Conservation (phyloP, 1,140 invertebrate genomes). For the Heliconius hewitsoni region DNA sequence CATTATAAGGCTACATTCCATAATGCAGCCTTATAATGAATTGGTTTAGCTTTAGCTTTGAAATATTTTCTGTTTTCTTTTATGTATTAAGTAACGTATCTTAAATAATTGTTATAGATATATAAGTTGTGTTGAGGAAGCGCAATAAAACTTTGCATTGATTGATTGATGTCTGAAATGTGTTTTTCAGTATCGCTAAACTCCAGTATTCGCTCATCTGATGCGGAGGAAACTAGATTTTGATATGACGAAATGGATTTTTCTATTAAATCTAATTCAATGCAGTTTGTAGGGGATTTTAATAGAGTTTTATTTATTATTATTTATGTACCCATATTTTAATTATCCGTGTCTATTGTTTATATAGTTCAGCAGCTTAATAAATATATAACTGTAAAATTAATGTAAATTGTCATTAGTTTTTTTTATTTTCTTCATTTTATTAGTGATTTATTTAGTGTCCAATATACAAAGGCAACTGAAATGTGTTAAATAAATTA, state of each 20-base stretch:
- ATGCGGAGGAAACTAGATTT: slow-evolving; percentile 20
- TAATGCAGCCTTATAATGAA: too few species aligned
- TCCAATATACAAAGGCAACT: too few species aligned
- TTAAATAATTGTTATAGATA: background rate
- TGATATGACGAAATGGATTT: slow-evolving; percentile 28
- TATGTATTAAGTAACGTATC: background rate
- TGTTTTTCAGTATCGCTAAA: background rate
- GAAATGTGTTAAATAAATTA: too few species aligned
- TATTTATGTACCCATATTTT: background rate
- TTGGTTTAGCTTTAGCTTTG: too few species aligned
- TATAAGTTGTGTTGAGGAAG: background rate
- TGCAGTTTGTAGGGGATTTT: slow-evolving; percentile 9
- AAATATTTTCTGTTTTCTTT: too few species aligned
- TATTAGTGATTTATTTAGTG: too few species aligned
- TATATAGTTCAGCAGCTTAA: background rate
- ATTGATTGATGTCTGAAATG: background rate
- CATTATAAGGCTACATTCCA: too few species aligned
- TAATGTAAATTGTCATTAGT: background rate
- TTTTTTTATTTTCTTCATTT: too few species aligned
- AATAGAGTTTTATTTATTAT: background rate
- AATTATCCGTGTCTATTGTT: background rate
- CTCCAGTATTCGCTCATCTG: background rate
- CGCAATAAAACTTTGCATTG: background rate
- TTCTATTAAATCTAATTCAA: slow-evolving; percentile 35
- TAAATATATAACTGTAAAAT: background rate